phyloP scores from a whole-genome alignment of 2,888 invertebrate genomes.

The Alviniconcha strummeri region DNA sequence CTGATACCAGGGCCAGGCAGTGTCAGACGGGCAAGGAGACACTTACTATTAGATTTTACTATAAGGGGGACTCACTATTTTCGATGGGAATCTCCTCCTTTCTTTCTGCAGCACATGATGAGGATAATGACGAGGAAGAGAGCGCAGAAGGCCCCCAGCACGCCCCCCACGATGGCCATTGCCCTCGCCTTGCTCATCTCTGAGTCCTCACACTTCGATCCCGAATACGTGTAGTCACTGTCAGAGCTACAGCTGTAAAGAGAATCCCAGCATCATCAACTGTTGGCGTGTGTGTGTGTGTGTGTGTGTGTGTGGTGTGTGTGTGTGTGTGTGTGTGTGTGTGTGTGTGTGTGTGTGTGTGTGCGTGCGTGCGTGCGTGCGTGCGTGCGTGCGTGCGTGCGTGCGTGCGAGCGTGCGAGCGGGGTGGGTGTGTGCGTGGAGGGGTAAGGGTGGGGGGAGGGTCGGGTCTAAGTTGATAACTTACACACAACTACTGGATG shows the following conservation, averaged over 20 bases:
- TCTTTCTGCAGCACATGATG: slow-evolving; percentile 23
- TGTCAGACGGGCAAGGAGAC: not conserved
- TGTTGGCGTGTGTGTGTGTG: not conserved
- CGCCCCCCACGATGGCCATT: slow-evolving; percentile 31
- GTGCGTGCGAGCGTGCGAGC: too few relatives aligned
- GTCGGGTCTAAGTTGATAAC: not conserved
- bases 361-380: too few relatives aligned
- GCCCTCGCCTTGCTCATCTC: slow-evolving; percentile 21
- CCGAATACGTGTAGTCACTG: slow-evolving; percentile 16
- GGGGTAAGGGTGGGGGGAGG: too few relatives aligned
- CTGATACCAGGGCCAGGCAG: not conserved
- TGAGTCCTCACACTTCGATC: slow-evolving; percentile 7
- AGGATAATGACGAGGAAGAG: slow-evolving; percentile 26
- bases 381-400: too few relatives aligned
- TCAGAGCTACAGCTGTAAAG: slow-evolving; percentile 21
- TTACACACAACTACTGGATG: slow-evolving; percentile 20
- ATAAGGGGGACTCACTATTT: slow-evolving; percentile 28
- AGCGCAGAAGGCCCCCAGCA: slow-evolving; percentile 30
- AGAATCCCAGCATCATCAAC: not conserved
- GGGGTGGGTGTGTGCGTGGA: too few relatives aligned
- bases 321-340: too few relatives aligned
- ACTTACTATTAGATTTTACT: slow-evolving; percentile 26
- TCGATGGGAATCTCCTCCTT: not conserved
- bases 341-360: too few relatives aligned
- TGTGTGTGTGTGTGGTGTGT: not conserved